Percentiles rank a stretch among this genome's conserved stretches.
phyloP scores from a whole-genome alignment of 2,113 vertebrate species.

The Engystomops pustulosus region DNA sequence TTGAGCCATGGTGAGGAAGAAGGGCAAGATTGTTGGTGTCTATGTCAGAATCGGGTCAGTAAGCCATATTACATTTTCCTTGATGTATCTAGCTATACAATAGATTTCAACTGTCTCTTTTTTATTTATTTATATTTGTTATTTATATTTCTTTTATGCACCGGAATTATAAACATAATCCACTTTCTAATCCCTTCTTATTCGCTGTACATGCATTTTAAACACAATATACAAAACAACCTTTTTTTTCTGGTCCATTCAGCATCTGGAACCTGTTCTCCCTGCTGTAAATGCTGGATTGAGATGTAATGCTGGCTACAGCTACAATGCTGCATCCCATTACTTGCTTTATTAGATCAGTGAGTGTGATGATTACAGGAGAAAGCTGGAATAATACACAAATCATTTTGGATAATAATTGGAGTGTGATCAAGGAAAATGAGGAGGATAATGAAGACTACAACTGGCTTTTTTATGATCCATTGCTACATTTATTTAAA shows the following conservation, averaged over 20 bases:
- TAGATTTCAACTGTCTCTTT: no score
- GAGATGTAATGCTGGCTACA: not conserved
- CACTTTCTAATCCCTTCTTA: no score
- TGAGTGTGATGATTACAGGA: conserved; percentile 18
- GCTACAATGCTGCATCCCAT: not conserved
- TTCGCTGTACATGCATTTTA: not conserved
- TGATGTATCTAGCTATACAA: no score
- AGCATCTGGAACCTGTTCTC: not conserved
- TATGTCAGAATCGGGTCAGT: no score
- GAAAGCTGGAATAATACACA: not conserved
- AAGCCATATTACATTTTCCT: no score
- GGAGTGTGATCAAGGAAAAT: conserved; percentile 2
- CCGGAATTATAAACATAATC: no score
- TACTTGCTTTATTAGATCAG: conserved; percentile 31
- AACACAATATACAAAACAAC: not conserved
- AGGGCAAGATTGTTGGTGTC: no score
- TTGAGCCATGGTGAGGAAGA: no score
- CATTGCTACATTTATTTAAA: not conserved
- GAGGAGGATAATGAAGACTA: not conserved
- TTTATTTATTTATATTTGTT: no score
- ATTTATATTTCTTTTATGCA: no score
- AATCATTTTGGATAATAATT: conserved; percentile 6
- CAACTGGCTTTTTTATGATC: not conserved
- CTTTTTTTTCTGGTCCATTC: not conserved
- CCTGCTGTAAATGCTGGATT: not conserved